Conservation (phyloP, 2,797 vertebrate species). For the Muscicapa striata region DNA sequence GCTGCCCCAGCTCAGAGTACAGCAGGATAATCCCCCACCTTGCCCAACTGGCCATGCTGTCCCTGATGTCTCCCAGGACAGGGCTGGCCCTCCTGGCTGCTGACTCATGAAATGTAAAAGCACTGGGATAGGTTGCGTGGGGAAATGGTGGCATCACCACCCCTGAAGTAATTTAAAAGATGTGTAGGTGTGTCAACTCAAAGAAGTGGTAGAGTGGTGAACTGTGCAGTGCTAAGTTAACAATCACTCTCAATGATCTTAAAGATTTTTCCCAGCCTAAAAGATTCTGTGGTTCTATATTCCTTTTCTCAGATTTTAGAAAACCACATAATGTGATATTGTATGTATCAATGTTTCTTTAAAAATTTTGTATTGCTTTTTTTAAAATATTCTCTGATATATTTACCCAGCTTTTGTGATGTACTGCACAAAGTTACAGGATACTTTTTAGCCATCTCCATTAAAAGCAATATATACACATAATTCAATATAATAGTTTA, state of each 20-base stretch:
- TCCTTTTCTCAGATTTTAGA: not conserved
- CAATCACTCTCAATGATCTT: not conserved
- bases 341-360: not conserved
- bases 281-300: not conserved
- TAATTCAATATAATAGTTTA: not conserved
- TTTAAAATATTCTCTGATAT: not conserved
- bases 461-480: not conserved
- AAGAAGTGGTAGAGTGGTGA: not conserved
- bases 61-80: not conserved
- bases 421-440: not conserved
- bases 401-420: not conserved
- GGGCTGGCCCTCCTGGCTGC: not conserved
- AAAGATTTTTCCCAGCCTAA: not conserved
- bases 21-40: not conserved
- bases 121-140: not conserved
- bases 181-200: not conserved
- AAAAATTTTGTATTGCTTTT: not conserved
- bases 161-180: not conserved
- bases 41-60: rapidly evolving
- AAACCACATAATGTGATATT: not conserved
- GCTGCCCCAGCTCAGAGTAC: not conserved
- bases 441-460: not conserved
- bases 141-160: not conserved
- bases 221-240: not conserved
- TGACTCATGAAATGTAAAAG: not conserved